Percentiles rank a stretch among this genome's conserved stretches.
Conservation (phyloP, 2,888 invertebrate species). For the Kryphioiulus occultus region DNA sequence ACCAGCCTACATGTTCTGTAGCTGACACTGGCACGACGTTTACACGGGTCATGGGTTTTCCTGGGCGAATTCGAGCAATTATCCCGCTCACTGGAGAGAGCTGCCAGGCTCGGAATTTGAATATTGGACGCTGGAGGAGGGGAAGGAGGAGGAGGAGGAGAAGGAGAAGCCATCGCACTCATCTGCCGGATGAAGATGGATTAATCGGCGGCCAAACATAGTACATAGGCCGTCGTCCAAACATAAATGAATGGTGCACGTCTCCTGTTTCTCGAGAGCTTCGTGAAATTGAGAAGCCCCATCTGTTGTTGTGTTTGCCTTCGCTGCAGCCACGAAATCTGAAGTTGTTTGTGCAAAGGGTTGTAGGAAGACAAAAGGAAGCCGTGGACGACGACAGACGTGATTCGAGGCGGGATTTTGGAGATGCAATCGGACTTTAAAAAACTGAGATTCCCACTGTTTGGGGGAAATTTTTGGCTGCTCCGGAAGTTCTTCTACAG, state of each 20-base stretch:
- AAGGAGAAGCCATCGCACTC: neutral
- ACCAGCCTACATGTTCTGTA: too few relatives aligned
- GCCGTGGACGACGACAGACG: neutral
- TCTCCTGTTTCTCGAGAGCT: neutral
- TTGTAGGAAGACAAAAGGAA: neutral
- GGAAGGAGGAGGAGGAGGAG: neutral
- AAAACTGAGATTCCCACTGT: neutral
- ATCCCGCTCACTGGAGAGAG: neutral
- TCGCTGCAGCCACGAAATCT: neutral
- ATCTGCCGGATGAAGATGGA: neutral
- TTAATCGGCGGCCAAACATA: neutral
- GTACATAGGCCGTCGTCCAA: conserved; percentile 2
- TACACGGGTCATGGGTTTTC: conserved; percentile 28
- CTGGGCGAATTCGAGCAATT: neutral
- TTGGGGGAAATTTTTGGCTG: neutral
- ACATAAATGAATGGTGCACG: neutral
- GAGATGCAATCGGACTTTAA: neutral
- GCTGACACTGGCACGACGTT: neutral
- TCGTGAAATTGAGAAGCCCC: neutral
- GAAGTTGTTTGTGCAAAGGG: conserved; percentile 20
- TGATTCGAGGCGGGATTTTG: neutral
- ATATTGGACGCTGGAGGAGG: neutral
- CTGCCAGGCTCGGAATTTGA: neutral
- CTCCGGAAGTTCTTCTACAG: neutral
- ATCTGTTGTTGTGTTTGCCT: conserved; percentile 10